Evolutionary conservation across 2,888 invertebrate species (phyloP), one percentile per base, ranked within the genome.

Genomic region (Cheilosia scutellata): DNA sequence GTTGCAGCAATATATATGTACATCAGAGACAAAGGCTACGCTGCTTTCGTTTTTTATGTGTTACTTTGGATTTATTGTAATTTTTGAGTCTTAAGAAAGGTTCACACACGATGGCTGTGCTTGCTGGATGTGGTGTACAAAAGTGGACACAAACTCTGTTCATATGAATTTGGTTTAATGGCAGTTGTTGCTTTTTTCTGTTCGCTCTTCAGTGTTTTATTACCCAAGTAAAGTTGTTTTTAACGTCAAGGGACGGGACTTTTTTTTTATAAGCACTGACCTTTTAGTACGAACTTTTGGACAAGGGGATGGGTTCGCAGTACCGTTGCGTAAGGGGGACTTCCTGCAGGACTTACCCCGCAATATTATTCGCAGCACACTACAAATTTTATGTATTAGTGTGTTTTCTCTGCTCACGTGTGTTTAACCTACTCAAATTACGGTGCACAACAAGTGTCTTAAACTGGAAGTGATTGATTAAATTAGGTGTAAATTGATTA

Each of bases 21-120:
- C 70, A 55, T 49, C 68, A 60, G 66, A 75, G 51, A 75, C 80
- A 80, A 75, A 79, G 75, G 77, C 83, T 63, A 83, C 68, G 66
- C 49, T 76, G 84, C 80, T 84, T 79, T 84, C 83, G 79, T 78
- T 84, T 84, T 84, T 79, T 84, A 80, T 80, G 84, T 75, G 79
- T 84, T 84, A 76, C 75, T 84, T 71, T 80, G 80, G 80, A 84
- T 84, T 80, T 84, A 84, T 84, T 84, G 84, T 84, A 80, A 80
- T 80, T 84, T 84, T 84, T 80, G 80, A 76, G 75, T 71, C 80
- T 80, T 80, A 60, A 75, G 79, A 79, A 84, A 84, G 84, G 84
- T 84, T 84, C 84, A 76, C 84, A 84, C 80, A 80, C 84, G 75
- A 71, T 70, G 68, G 66, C 27, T 68, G 77, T 66, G 71, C 71